Evolutionary conservation across 2,113 vertebrate species (phyloP).

Genomic region (Sinocyclocheilus rhinocerous): DNA sequence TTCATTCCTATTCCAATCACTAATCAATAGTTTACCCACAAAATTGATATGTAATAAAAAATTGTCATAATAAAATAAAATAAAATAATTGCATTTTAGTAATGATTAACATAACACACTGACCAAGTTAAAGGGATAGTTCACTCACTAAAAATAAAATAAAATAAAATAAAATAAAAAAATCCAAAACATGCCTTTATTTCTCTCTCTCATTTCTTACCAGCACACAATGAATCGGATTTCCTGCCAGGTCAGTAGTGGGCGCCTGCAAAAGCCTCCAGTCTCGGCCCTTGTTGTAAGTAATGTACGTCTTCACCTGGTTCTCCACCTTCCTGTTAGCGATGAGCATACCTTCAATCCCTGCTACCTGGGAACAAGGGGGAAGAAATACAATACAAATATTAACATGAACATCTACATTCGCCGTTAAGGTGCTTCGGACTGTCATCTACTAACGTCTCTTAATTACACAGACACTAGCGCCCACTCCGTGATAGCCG

Average conservation of each 20-base stretch:
- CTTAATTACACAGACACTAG: conserved; percentile 29
- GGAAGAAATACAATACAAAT: conserved; percentile 56
- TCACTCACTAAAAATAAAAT: too few species aligned
- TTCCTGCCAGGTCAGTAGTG: conserved; percentile 80
- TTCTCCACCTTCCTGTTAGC: conserved; percentile 92
- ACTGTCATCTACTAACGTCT: conserved; percentile 16
- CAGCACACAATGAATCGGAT: conserved; percentile 88
- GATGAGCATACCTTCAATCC: conserved; percentile 95
- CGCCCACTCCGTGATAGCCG: conserved; percentile 17
- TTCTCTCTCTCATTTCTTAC: conserved; percentile 68
- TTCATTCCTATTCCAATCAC: too few species aligned
- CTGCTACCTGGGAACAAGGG: conserved; percentile 91
- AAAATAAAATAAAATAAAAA: too few species aligned
- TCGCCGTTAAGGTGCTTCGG: not conserved
- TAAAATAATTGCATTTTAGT: not conserved
- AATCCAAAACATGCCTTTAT: not conserved
- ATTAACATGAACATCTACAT: conserved; percentile 7
- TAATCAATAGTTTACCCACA: too few species aligned
- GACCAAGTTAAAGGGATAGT: too few species aligned
- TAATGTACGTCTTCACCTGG: conserved; percentile 95
- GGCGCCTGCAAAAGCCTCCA: conserved; percentile 94
- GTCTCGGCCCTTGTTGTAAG: conserved; percentile 96
- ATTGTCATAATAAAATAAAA: not conserved
- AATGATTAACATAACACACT: too few species aligned
- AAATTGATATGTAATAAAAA: too few species aligned